Conservation (phyloP, 1,140 invertebrate species). For the Formica exsecta region DNA sequence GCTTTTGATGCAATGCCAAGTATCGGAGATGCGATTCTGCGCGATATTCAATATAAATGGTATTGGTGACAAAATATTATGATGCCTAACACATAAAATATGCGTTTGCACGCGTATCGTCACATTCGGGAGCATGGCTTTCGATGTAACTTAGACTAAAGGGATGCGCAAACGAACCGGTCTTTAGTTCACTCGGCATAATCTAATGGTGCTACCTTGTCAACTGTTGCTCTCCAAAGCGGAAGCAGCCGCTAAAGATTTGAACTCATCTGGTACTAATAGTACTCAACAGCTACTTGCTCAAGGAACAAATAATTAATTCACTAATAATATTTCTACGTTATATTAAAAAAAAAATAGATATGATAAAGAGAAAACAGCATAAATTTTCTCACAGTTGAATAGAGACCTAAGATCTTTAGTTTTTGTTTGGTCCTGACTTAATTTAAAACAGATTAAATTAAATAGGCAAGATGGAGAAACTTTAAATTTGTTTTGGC, state of each 20-base stretch:
- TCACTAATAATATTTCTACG: constrained; percentile 69
- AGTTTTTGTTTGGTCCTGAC: constrained; percentile 75
- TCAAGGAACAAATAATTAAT: constrained; percentile 90
- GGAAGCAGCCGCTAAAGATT: constrained; percentile 85
- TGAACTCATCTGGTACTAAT: constrained; percentile 84
- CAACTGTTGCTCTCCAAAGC: constrained; percentile 94
- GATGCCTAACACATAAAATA: neutral
- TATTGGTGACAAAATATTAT: constrained; percentile 9
- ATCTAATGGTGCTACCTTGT: constrained; percentile 94
- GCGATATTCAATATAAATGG: neutral
- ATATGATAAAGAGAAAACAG: neutral
- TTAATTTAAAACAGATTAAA: neutral
- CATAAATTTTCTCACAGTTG: constrained; percentile 7
- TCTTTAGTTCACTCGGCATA: constrained; percentile 99
- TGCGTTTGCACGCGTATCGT: neutral
- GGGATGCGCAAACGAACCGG: constrained; percentile 98
- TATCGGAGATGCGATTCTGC: neutral
- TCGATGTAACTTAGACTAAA: constrained; percentile 91
- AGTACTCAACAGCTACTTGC: constrained; percentile 89
- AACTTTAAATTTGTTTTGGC: neutral
- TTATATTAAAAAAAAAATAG: neutral
- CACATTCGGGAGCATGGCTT: neutral
- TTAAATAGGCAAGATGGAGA: neutral
- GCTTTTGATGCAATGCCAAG: neutral
- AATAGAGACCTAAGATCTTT: neutral